Percentiles rank a stretch among this genome's conserved stretches.
These are phyloP conservation scores for Eupithecia vulgata DNA, from an alignment of 2,888 invertebrate species.

Conservation along the genomic window DNA sequence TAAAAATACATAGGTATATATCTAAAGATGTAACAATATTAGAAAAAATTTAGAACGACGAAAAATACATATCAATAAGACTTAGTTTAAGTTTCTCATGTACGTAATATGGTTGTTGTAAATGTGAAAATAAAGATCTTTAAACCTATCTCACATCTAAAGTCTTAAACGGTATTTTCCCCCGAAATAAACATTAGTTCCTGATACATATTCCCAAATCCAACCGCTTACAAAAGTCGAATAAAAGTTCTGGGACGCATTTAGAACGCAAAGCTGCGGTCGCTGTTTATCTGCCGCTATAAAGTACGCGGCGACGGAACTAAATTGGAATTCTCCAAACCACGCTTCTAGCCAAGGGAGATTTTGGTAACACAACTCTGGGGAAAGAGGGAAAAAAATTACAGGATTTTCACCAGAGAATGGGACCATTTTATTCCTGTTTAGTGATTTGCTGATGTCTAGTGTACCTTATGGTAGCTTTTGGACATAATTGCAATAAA, in stretches of 20 bases:
- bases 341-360: not conserved
- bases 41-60: no score
- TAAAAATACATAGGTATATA: no score
- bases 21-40: no score
- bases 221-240: constrained; percentile 24
- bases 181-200: constrained; percentile 18
- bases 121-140: no score
- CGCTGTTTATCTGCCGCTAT: constrained; percentile 1
- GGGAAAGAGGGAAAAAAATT: not conserved
- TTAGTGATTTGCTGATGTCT: no score
- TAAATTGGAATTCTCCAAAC: constrained; percentile 3
- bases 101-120: no score
- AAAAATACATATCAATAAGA: no score
- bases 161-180: not conserved
- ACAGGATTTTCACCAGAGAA: not conserved
- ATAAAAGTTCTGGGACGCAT: constrained; percentile 22
- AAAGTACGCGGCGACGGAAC: constrained; percentile 9
- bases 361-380: not conserved
- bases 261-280: constrained; percentile 16
- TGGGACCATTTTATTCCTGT: not conserved
- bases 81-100: no score
- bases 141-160: no score
- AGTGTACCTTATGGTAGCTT: no score
- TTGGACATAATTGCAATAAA: no score
- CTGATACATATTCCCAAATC: constrained; percentile 22